Percentiles rank a stretch among this genome's conserved stretches.
Evolutionary conservation across 2,113 vertebrate species (phyloP).

Genomic region (Nothobranchius kuhntae): DNA sequence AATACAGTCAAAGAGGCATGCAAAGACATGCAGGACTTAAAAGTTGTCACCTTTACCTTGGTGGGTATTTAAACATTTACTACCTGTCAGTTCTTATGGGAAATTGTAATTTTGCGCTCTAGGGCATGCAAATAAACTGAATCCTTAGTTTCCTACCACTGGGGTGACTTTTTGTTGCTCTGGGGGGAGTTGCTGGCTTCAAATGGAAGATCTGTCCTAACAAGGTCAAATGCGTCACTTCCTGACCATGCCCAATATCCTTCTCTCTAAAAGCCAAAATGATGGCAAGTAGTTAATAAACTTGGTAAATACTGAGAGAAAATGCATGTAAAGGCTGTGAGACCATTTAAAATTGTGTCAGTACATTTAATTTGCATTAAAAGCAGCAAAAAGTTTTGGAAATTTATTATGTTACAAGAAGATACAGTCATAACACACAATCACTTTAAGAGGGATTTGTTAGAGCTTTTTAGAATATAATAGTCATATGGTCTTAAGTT

Average conservation of each 20-base stretch:
- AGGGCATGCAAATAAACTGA: constrained; percentile 53
- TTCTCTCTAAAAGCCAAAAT: constrained; percentile 37
- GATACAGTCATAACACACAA: too few relatives aligned
- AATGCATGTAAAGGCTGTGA: too few relatives aligned
- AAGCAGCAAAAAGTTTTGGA: neutral
- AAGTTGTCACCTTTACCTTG: neutral
- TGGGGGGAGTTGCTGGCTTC: constrained; percentile 28
- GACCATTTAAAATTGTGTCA: too few relatives aligned
- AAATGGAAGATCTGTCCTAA: constrained; percentile 63
- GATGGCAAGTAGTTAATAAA: constrained; percentile 30
- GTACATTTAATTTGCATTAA: too few relatives aligned
- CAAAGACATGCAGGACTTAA: constrained; percentile 1
- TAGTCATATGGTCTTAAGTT: too few relatives aligned
- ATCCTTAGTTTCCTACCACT: constrained; percentile 23
- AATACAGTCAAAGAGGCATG: neutral
- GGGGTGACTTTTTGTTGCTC: constrained; percentile 27
- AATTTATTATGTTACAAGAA: too few relatives aligned
- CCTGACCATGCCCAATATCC: constrained; percentile 45
- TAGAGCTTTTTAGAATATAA: too few relatives aligned
- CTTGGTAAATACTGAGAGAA: too few relatives aligned
- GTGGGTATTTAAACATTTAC: neutral
- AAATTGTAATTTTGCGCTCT: constrained; percentile 33
- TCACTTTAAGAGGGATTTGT: too few relatives aligned
- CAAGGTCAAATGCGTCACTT: constrained; percentile 62
- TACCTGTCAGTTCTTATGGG: neutral